Percentiles rank a stretch among this genome's conserved stretches.
Conservation (phyloP, 2,888 invertebrate genomes). For the Drosophila melanosoma region DNA sequence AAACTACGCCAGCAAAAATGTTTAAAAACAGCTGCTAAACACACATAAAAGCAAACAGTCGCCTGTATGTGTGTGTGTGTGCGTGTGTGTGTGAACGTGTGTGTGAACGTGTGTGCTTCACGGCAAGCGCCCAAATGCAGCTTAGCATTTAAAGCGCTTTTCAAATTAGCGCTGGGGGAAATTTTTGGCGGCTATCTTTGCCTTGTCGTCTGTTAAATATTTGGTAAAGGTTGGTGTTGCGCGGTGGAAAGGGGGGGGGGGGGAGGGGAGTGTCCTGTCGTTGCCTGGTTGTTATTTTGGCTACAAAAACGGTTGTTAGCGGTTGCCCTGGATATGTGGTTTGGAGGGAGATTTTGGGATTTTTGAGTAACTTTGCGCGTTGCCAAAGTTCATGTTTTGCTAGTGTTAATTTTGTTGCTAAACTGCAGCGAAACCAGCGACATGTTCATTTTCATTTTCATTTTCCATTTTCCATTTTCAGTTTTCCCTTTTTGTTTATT, state of each 20-base stretch:
- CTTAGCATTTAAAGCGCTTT: slow-evolving; percentile 74
- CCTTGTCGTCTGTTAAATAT: slow-evolving; percentile 31
- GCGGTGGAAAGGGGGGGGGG: rapidly evolving
- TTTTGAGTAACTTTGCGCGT: slow-evolving; percentile 27
- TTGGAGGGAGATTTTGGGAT: background rate
- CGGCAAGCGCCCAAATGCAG: slow-evolving; percentile 68
- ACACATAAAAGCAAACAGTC: slow-evolving; percentile 52
- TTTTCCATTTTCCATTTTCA: slow-evolving; percentile 33
- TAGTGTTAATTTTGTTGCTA: slow-evolving; percentile 65
- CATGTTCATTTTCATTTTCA: slow-evolving; percentile 57
- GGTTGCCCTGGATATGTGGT: slow-evolving; percentile 38
- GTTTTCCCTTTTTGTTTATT: slow-evolving; percentile 32
- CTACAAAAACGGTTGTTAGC: slow-evolving; percentile 49
- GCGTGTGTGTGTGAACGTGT: slow-evolving; percentile 9
- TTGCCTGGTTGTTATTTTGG: slow-evolving; percentile 69
- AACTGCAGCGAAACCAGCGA: slow-evolving; percentile 55
- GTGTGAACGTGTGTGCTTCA: slow-evolving; percentile 27
- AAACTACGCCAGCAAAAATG: slow-evolving; percentile 62
- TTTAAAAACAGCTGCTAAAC: slow-evolving; percentile 71
- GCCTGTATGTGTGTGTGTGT: background rate
- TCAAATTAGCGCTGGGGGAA: slow-evolving; percentile 57
- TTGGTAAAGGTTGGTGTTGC: background rate
- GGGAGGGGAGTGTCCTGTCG: background rate
- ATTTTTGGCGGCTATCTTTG: slow-evolving; percentile 32
- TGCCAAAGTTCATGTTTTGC: slow-evolving; percentile 39